Conservation (phyloP, 2,797 vertebrate species). For the Clamator glandarius region DNA sequence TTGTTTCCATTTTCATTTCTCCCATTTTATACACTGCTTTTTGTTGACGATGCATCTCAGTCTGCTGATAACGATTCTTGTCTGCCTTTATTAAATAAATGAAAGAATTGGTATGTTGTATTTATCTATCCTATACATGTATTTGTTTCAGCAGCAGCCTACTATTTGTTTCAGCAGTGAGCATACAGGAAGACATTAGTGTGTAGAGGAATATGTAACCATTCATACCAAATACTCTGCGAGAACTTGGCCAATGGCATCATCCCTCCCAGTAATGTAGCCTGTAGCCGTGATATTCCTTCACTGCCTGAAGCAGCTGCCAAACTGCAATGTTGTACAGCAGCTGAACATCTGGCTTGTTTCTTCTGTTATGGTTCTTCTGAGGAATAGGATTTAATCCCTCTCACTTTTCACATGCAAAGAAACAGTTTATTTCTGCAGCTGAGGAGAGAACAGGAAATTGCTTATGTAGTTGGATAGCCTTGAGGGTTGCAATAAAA, state of each 20-base stretch:
- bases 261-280: neutral
- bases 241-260: neutral
- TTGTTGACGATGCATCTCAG: neutral
- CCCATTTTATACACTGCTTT: neutral
- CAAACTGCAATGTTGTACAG: neutral
- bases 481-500: conserved; percentile 15
- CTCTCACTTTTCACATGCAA: neutral
- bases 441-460: neutral
- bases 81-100: neutral
- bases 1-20: neutral
- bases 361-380: neutral
- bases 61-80: neutral
- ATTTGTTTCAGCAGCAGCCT: neutral
- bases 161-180: too few species aligned
- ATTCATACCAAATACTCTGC: neutral
- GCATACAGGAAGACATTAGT: neutral
- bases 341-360: neutral
- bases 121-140: neutral
- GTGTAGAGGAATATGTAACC: neutral
- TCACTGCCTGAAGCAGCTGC: neutral
- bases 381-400: neutral
- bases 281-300: neutral
- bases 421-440: neutral
- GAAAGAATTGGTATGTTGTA: neutral
- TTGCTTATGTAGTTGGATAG: neutral